Percentiles rank a stretch among this genome's conserved stretches.
Conservation (phyloP, 2,888 invertebrate genomes). For the Amphipoea oculea region DNA sequence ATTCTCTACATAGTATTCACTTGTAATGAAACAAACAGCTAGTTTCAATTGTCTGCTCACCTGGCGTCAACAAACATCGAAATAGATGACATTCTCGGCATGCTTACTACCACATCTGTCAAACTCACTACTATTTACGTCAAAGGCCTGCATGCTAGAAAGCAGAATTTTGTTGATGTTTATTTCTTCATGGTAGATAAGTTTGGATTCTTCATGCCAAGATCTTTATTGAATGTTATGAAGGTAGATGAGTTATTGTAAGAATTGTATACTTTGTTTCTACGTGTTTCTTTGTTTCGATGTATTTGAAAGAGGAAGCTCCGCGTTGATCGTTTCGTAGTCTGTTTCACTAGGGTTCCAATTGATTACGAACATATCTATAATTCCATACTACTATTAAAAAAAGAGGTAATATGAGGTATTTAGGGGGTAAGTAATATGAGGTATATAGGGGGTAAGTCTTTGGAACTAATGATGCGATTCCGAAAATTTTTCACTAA, state of each 20-base stretch:
- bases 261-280: neutral
- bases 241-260: neutral
- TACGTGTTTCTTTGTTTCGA: too few species aligned
- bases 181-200: neutral
- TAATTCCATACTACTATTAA: neutral
- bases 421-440: neutral
- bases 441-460: neutral
- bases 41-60: conserved; percentile 26
- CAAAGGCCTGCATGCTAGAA: neutral
- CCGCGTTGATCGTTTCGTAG: neutral
- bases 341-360: neutral
- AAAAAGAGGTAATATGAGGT: neutral
- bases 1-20: conserved; percentile 33
- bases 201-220: neutral
- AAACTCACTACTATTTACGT: neutral
- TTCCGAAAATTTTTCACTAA: too few species aligned
- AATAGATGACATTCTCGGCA: conserved; percentile 34
- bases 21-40: conserved; percentile 41
- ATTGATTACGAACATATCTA: neutral
- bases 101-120: neutral
- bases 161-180: neutral
- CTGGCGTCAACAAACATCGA: conserved; percentile 31
- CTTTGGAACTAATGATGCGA: neutral
- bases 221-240: neutral
- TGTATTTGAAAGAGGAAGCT: neutral